Conservation (phyloP, 2,888 invertebrate species). For the Sphecodes monilicornis region DNA sequence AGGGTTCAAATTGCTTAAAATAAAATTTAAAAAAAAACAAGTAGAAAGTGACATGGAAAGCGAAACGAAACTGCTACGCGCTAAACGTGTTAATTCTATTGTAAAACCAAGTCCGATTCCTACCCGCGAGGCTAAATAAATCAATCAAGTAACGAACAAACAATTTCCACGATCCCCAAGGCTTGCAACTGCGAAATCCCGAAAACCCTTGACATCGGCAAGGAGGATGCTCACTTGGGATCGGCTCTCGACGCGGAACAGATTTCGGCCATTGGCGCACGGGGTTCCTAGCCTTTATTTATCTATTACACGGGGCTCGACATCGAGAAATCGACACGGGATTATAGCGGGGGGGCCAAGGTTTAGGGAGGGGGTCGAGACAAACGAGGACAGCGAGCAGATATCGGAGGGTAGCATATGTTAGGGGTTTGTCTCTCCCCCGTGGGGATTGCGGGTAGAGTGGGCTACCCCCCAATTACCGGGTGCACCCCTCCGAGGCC, state of each 20-base stretch:
- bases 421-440: conserved; percentile 75
- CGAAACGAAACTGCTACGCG: no score
- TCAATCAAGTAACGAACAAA: no score
- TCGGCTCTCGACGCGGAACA: conserved; percentile 50
- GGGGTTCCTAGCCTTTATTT: conserved; percentile 77
- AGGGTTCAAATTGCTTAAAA: no score
- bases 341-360: conserved; percentile 72
- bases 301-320: conserved; percentile 81
- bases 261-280: conserved; percentile 45
- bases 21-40: no score
- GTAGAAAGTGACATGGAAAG: no score
- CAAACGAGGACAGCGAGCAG: conserved; percentile 37
- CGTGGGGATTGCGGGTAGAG: conserved; percentile 80
- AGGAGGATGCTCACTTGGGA: conserved; percentile 56
- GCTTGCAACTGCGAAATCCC: conserved; percentile 16
- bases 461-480: conserved; percentile 84
- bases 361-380: background rate
- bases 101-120: no score
- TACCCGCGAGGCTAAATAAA: no score
- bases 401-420: conserved; percentile 80
- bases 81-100: no score
- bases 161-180: no score
- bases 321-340: conserved; percentile 75
- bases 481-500: conserved; percentile 78
- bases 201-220: conserved; percentile 50